A percentile compares a stretch with the other conserved stretches of the same genome.
phyloP scores from a whole-genome alignment of 2,888 invertebrate species.

The Idaea straminata region DNA sequence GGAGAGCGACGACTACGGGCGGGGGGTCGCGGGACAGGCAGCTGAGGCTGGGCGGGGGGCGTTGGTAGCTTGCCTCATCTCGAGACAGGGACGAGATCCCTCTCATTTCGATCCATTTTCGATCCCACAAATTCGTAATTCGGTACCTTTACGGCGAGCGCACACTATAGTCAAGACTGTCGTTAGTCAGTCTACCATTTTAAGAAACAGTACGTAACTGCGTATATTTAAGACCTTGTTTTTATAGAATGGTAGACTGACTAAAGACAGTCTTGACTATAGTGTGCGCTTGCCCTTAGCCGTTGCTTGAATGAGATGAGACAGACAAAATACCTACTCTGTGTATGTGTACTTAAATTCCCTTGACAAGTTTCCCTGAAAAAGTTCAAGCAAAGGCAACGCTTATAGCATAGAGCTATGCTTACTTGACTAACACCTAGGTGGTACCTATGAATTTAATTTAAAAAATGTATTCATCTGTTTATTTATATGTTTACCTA shows the following conservation, averaged over 20 bases:
- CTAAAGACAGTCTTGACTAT: too few species aligned
- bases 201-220: too few species aligned
- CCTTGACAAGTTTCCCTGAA: background rate
- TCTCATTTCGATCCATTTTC: background rate
- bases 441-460: background rate
- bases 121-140: conserved; percentile 4
- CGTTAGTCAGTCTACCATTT: too few species aligned
- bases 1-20: conserved; percentile 29
- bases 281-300: background rate
- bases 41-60: conserved; percentile 7
- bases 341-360: background rate
- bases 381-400: background rate
- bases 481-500: too few species aligned
- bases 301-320: background rate
- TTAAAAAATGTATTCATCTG: too few species aligned
- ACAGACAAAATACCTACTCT: background rate
- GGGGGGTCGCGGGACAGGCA: conserved; percentile 1
- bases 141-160: background rate
- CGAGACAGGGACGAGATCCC: background rate
- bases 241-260: too few species aligned
- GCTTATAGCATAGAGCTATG: background rate
- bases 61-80: conserved; percentile 41
- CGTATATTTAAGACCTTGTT: too few species aligned
- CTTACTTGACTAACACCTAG: background rate
- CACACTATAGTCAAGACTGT: too few species aligned